Base-by-base conservation (phyloP, 2,113 vertebrate genomes). In the Neotragus pygmaeus region DNA sequence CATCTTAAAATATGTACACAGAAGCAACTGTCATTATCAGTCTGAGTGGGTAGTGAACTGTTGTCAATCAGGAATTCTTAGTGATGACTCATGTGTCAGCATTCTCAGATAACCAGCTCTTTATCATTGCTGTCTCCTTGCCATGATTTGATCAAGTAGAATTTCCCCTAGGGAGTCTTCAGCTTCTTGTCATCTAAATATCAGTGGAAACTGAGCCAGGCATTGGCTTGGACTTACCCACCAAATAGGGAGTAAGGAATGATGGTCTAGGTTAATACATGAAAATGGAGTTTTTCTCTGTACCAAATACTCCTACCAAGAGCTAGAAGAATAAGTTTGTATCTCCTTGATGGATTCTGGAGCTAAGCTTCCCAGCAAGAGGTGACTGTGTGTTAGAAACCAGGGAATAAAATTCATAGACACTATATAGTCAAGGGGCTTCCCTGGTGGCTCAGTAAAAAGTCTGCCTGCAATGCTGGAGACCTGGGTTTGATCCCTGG, bases 51-150 rank as follows among this genome's bases (percentile, higher is more conserved):
- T 27, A 45, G 58, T 64, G 21, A 96, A 62, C 66, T 92, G 3
- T 86, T 90, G 27, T 55, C 36, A 62, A 4, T 95, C 62, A 96
- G 47, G 60, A 91, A 86, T 91, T 96, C 33, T 83, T 83, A 96
- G 73, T 83, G 62, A 27, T 88, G 55, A 88, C 30, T 83, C 43
- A 77, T 28, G 36, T 7, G 3, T 57, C 43, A 78, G 27, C 6
- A 43, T 91, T 80, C 91, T 91, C 78, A 62, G 9, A 95, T 92
- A 92, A 87, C 55, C 49, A 90, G 30, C 62, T 90, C 62, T 19
- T 15, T 81, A 27, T 86, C 62, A 47, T 95, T 94, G 28, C 45
- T 78, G 16, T 86, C 51, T 87, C 81, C 57, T 95, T 45, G 58
- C 60, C 58, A 25, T 95, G 51, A 43, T 86, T 62, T 70, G 58